Evolutionary conservation across 2,113 vertebrate genomes (phyloP).

Genomic region (Silurus asotus): DNA sequence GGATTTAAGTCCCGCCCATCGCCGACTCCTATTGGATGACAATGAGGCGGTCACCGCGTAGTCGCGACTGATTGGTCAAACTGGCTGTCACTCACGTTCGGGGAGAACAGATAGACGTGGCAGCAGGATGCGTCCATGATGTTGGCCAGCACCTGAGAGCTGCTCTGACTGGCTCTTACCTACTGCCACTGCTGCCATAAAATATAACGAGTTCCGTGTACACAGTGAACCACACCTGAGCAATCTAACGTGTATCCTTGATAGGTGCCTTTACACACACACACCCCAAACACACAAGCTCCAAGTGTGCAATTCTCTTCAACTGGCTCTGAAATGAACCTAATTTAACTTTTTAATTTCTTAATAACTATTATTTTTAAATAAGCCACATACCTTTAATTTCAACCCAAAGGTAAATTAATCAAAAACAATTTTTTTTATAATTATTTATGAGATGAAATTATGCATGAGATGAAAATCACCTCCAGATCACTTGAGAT

Average conservation of each 20-base stretch:
- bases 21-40: conserved; percentile 30
- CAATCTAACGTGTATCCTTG: too few species aligned
- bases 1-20: conserved; percentile 28
- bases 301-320: neutral
- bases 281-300: neutral
- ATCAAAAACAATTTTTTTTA: neutral
- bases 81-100: conserved; percentile 48
- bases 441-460: too few species aligned
- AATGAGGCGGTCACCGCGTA: conserved; percentile 25
- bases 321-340: neutral
- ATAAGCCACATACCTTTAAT: neutral
- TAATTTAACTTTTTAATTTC: neutral
- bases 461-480: too few species aligned
- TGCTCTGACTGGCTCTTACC: neutral
- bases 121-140: conserved; percentile 64
- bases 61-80: conserved; percentile 61
- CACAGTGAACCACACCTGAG: neutral
- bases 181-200: neutral
- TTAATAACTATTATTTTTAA: too few species aligned
- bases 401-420: neutral
- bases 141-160: conserved; percentile 18
- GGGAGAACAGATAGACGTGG: conserved; percentile 71
- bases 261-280: neutral
- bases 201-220: neutral
- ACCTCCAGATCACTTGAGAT: too few species aligned